Conservation (phyloP, 2,797 vertebrate genomes). For the Ambastaia sidthimunki region DNA sequence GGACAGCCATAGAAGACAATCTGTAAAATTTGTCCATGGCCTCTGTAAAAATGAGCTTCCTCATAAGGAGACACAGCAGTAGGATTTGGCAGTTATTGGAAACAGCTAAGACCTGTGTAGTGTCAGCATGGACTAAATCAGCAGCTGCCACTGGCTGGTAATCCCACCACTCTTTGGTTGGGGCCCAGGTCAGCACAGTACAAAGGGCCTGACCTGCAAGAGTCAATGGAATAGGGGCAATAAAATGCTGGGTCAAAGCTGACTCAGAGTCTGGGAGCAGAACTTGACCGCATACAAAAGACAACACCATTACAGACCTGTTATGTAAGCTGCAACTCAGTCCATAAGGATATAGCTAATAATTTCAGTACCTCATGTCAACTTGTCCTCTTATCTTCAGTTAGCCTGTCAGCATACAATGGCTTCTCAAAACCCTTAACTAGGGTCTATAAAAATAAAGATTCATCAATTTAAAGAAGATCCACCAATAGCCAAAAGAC, state of each 20-base stretch:
- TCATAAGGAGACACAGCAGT: constrained; percentile 8
- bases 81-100: constrained; percentile 77
- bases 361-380: constrained; percentile 6
- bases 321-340: not conserved
- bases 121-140: constrained; percentile 71
- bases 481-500: not conserved
- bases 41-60: not conserved
- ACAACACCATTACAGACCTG: constrained; percentile 12
- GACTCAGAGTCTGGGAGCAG: constrained; percentile 64
- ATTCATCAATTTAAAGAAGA: not conserved
- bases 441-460: not conserved
- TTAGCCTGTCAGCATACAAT: not conserved
- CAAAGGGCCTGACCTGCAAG: constrained; percentile 70
- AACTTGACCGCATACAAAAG: not conserved
- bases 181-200: constrained; percentile 65
- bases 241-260: constrained; percentile 75
- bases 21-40: not conserved
- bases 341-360: not conserved
- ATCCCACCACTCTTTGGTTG: constrained; percentile 68
- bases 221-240: constrained; percentile 64
- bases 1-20: not conserved
- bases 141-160: constrained; percentile 60
- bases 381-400: not conserved
- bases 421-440: not conserved
- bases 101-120: constrained; percentile 77